Evolutionary conservation across 1,140 invertebrate species (phyloP).

Genomic region (Drosophila ficusphila): DNA sequence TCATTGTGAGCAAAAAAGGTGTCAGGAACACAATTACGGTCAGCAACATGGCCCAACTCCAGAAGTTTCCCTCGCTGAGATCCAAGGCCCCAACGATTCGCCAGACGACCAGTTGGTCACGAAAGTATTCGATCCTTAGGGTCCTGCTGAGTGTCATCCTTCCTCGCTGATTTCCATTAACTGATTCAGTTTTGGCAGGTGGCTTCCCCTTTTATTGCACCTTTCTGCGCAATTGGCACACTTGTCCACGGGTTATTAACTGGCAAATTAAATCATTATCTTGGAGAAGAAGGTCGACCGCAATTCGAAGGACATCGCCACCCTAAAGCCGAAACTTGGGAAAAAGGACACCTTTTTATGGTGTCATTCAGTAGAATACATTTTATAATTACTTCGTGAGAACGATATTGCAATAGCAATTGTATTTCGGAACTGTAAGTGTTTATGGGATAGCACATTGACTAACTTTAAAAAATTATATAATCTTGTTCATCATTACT

Average conservation of each 20-base stretch:
- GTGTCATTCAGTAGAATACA: neutral
- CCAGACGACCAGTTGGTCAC: conserved; percentile 21
- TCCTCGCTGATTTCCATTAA: neutral
- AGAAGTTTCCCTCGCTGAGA: conserved; percentile 17
- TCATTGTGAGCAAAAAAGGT: conserved; percentile 23
- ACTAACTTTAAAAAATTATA: too few species aligned
- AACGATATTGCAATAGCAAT: too few species aligned
- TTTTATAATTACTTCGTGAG: too few species aligned
- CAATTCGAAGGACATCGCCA: neutral
- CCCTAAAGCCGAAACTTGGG: neutral
- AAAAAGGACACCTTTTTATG: neutral
- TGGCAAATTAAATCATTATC: conserved; percentile 23
- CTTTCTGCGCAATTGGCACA: neutral
- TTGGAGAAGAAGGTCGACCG: neutral
- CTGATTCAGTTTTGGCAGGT: neutral
- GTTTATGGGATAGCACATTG: too few species aligned
- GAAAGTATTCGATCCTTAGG: conserved; percentile 21
- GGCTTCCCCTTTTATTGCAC: conserved; percentile 1
- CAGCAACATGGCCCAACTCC: neutral
- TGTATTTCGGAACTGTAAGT: too few species aligned
- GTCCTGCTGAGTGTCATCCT: neutral
- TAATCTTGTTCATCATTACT: neutral
- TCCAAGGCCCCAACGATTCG: conserved; percentile 30
- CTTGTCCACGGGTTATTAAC: neutral
- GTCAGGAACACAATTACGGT: conserved; percentile 32